Base-by-base conservation (phyloP, 2,113 vertebrate species). In the Sarotherodon lohbergeri region DNA sequence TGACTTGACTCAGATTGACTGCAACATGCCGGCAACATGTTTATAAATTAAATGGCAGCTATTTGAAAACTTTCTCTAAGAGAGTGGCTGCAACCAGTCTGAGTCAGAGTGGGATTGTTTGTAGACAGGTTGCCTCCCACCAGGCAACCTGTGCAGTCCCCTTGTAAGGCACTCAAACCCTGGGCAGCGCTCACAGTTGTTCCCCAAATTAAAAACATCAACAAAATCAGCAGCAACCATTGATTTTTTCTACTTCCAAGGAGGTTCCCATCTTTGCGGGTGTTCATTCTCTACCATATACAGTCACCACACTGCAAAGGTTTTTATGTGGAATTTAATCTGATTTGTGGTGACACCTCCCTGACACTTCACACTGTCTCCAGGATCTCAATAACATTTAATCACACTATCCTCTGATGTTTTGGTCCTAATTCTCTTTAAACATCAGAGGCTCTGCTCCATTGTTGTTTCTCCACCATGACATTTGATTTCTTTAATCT, bases 61-160 rank as follows among this genome's bases (percentile, higher is more conserved):
- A 2, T 41, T 22, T 14, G 36, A 0, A 68, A 41, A 68, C 63
- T 5, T 68, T 22, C 11, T 13, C 0, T 22, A 5, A 22, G 63
- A 5, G 19, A 68, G 63, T 22, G 34, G 22, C 36, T 41, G 36
- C 63, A 4, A 22, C 36, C 11, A 22, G 36, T 41, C 63, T 43
- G 66, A 73, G 39, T 73, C 39, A 27, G 39, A 43, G 22, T 27
- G 39, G 6, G 39, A 27, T 16, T 46, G 66, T 27, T 27, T 13
- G 66, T 3, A 73, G 68, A 29, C 39, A 3, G 12, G 39, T 24
- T 46, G 39, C 41, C 41, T 76, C 14, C 68, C 41, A 76, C 4
- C 68, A 76, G 71, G 71, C 39, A 48, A 0, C 71, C 14, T 27
- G 24, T 76, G 13, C 68, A 76, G 4, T 48, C 41, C 39, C 39